Evolutionary conservation across 2,113 vertebrate species (phyloP), one percentile per base, ranked within the genome.

Genomic region (Dascyllus trimaculatus): DNA sequence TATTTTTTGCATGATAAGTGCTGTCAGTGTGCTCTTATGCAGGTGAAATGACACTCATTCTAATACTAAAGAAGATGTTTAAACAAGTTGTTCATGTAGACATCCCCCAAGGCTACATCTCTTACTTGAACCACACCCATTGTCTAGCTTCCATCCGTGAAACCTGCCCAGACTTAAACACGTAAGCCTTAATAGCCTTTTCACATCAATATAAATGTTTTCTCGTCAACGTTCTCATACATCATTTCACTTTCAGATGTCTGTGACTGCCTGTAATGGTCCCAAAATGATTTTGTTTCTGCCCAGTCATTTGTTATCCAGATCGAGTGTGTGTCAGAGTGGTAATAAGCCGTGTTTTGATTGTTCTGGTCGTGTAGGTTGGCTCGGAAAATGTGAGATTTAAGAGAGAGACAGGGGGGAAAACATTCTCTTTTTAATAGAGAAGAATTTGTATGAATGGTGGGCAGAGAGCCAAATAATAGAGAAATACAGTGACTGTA

Each of bases 61-160:
- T 40, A 14, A 15, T 26, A 8, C 29, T 17, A 18, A 24, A 65
- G 56, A 62, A 76, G 24, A 18, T 72, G 73, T 79, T 75, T 19
- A 52, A 87, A 78, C 78, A 84, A 58, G 56, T 62, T 43, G 48
- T 51, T 82, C 54, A 53, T 75, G 1, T 35, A 74, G 29, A 81
- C 45, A 11, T 54, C 26, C 45, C 75, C 67, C 0, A 1, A 56
- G 67, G 84, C 65, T 51, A 68, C 25, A n/a, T 63, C 49, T 75
- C 19, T 84, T 45, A 54, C 46, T 18, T 1, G 10, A 62, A 75
- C 66, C 64, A 64, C 70, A 52, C 69, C 71, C 17, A 15, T 22
- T 8, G 4, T 54, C 40, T 6, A 4, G n/a, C 19, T 26, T 69
- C 61, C 52, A 75, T 80, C 25, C 4, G 63, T 84, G 77, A 81